Percentiles rank a stretch among this genome's conserved stretches.
These are phyloP conservation scores for Caenorhabditis angaria DNA, from an alignment of 2,888 invertebrate genomes.

Conservation along the genomic window DNA sequence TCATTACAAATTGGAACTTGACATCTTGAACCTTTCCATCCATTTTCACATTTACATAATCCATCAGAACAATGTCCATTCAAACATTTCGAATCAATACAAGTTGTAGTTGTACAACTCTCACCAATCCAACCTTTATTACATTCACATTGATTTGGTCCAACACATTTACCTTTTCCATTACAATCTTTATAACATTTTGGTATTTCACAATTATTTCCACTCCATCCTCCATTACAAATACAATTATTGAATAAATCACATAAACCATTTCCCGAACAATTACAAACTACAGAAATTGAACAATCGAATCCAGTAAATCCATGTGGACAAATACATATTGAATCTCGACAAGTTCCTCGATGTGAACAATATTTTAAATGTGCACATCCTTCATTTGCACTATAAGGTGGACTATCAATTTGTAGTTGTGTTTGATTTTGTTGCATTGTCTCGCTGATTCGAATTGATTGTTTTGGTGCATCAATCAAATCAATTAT, in stretches of 20 bases:
- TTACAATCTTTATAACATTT: conserved; percentile 49
- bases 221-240: conserved; percentile 54
- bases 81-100: conserved; percentile 33
- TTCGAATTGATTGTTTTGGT: not conserved
- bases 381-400: conserved; percentile 40
- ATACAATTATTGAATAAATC: conserved; percentile 47
- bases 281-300: conserved; percentile 41
- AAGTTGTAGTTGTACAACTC: conserved; percentile 30
- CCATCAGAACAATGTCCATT: conserved; percentile 43
- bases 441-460: not conserved
- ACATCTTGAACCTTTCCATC: conserved; percentile 47
- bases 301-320: conserved; percentile 48
- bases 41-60: conserved; percentile 36
- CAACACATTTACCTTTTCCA: conserved; percentile 48
- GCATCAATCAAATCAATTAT: conserved; percentile 28
- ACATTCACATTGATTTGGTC: conserved; percentile 50
- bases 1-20: conserved; percentile 39
- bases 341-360: conserved; percentile 41
- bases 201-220: conserved; percentile 47
- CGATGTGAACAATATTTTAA: conserved; percentile 42
- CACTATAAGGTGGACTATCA: conserved; percentile 16
- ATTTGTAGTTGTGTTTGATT: not conserved
- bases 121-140: conserved; percentile 40
- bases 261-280: conserved; percentile 46
- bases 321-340: conserved; percentile 47